phyloP scores from a whole-genome alignment of 2,888 invertebrate genomes.

The Cenopis cana region DNA sequence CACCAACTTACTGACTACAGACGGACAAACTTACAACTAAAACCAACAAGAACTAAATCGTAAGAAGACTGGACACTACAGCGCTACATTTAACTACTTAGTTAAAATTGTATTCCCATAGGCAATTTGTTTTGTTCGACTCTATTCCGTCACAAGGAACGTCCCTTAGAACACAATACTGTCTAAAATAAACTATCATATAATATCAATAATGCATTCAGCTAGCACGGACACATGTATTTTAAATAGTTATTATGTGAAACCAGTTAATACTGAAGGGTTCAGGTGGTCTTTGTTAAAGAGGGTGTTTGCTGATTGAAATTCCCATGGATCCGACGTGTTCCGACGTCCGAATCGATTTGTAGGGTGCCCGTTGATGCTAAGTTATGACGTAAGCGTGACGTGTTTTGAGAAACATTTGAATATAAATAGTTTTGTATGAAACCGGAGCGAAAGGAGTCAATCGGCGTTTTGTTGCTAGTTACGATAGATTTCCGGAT shows the following conservation, averaged over 20 bases:
- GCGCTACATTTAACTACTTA: neutral
- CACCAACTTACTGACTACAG: slow-evolving; percentile 22
- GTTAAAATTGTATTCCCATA: slow-evolving; percentile 38
- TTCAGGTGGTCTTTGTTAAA: slow-evolving; percentile 60
- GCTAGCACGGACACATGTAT: slow-evolving; percentile 81
- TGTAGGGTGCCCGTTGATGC: slow-evolving; percentile 72
- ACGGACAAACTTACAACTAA: slow-evolving; percentile 5
- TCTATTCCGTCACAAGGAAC: slow-evolving; percentile 57
- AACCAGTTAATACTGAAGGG: slow-evolving; percentile 76
- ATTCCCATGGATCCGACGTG: slow-evolving; percentile 71
- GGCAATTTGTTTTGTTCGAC: slow-evolving; percentile 63
- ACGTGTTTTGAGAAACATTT: slow-evolving; percentile 67
- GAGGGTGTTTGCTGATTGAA: slow-evolving; percentile 65
- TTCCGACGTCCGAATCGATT: slow-evolving; percentile 69
- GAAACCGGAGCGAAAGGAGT: slow-evolving; percentile 47
- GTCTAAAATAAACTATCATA: slow-evolving; percentile 83
- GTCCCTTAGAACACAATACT: slow-evolving; percentile 55
- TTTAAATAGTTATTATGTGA: slow-evolving; percentile 82
- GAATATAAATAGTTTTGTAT: slow-evolving; percentile 65
- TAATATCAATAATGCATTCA: slow-evolving; percentile 84
- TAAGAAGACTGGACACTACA: neutral
- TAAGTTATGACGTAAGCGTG: slow-evolving; percentile 73
- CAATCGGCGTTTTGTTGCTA: slow-evolving; percentile 22
- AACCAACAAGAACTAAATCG: neutral
- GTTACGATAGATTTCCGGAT: slow-evolving; percentile 10